Evolutionary conservation across 2,888 invertebrate genomes (phyloP).

Genomic region (Oxystoma pomonae): DNA sequence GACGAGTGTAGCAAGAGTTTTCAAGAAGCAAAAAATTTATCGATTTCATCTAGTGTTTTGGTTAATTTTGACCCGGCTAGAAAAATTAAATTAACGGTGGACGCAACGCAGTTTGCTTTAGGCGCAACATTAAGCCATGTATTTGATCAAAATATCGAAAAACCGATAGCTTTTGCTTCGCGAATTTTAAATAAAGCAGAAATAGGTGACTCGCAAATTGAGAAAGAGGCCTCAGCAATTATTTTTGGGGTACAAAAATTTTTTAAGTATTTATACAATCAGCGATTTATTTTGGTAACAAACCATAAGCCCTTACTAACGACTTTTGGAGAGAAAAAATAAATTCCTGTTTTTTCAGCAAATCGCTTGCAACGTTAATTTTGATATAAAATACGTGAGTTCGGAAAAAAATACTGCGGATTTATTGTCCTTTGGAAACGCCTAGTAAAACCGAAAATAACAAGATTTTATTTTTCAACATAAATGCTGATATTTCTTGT

Average conservation of each 20-base stretch:
- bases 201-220: conserved; percentile 8
- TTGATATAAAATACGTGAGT: conserved; percentile 9
- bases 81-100: background rate
- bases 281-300: conserved; percentile 2
- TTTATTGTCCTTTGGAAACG: too few relatives aligned
- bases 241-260: conserved; percentile 7
- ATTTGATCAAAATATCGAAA: too few relatives aligned
- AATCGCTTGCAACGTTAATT: conserved; percentile 13
- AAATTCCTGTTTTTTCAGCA: conserved; percentile 13
- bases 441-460: too few relatives aligned
- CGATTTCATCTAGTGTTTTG: conserved; percentile 28
- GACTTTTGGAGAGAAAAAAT: conserved; percentile 11
- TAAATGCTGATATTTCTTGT: too few relatives aligned
- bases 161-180: too few relatives aligned
- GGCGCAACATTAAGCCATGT: background rate
- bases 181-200: conserved; percentile 10
- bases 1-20: background rate
- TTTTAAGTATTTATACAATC: conserved; percentile 4
- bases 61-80: background rate
- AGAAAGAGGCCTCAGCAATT: conserved; percentile 5
- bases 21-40: background rate
- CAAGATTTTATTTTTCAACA: too few relatives aligned
- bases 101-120: background rate
- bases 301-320: conserved; percentile 11
- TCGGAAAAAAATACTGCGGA: conserved; percentile 8